These are phyloP conservation scores for Alviniconcha marisindica DNA, from an alignment of 1,140 invertebrate genomes.

Conservation along the genomic window DNA sequence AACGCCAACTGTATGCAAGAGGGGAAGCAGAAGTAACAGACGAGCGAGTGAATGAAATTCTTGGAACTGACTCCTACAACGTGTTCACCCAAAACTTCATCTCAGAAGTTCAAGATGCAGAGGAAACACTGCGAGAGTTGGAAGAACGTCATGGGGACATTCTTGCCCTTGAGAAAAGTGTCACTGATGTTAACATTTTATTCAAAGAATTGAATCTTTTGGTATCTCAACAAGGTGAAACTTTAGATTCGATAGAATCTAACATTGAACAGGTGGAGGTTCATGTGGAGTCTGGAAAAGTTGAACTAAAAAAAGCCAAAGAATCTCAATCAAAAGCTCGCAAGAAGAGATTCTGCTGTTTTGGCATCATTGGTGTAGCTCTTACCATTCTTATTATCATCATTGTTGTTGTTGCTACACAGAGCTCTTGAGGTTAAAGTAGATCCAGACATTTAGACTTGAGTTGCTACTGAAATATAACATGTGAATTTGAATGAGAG, in stretches of 20 bases:
- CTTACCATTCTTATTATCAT: conserved; percentile 53
- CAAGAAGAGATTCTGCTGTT: conserved; percentile 55
- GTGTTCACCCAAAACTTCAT: conserved; percentile 61
- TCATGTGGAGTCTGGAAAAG: conserved; percentile 52
- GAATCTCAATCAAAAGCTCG: conserved; percentile 48
- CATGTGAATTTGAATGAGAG: too few species aligned
- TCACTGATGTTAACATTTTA: conserved; percentile 60
- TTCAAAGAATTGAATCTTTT: conserved; percentile 64
- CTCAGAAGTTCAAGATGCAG: conserved; percentile 57
- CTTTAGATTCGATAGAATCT: conserved; percentile 57
- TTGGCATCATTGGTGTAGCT: conserved; percentile 49
- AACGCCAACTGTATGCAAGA: conserved; percentile 48
- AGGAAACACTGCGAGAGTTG: conserved; percentile 60
- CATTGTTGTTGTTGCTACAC: conserved; percentile 45
- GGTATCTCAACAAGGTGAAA: conserved; percentile 62
- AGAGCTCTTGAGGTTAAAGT: background rate
- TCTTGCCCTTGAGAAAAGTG: conserved; percentile 58
- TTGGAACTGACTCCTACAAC: conserved; percentile 52
- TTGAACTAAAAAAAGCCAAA: conserved; percentile 52
- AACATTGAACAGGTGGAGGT: conserved; percentile 48
- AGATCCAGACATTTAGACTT: too few species aligned
- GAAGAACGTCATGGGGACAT: conserved; percentile 78
- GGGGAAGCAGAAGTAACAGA: conserved; percentile 42
- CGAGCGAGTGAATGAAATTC: conserved; percentile 47
- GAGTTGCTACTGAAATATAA: too few species aligned